These are phyloP conservation scores for Tokudaia tokunoshimensis DNA, from an alignment of 2,797 vertebrate genomes.

Conservation along the genomic window DNA sequence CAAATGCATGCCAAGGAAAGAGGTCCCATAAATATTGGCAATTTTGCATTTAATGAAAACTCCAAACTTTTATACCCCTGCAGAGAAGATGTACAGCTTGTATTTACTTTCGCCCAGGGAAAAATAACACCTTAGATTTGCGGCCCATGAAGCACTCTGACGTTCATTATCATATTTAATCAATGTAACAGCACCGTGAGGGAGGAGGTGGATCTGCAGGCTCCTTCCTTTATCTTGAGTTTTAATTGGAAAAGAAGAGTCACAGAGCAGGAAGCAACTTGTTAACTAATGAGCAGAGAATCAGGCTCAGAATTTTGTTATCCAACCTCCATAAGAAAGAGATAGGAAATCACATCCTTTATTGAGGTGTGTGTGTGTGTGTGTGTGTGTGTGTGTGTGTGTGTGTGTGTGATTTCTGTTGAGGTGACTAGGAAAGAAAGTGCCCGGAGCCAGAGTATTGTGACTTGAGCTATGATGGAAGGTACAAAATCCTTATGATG, in stretches of 20 bases:
- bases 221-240: background rate
- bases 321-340: background rate
- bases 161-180: constrained; percentile 67
- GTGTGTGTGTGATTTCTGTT: background rate
- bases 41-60: constrained; percentile 72
- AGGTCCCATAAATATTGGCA: constrained; percentile 56
- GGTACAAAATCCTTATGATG: background rate
- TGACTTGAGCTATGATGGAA: background rate
- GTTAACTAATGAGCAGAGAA: background rate
- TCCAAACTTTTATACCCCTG: constrained; percentile 52
- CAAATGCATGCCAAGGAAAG: constrained; percentile 48
- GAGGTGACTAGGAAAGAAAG: constrained; percentile 32
- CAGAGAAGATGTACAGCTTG: constrained; percentile 37
- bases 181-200: background rate
- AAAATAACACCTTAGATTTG: constrained; percentile 68
- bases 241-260: constrained; percentile 44
- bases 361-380: background rate
- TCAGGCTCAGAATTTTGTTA: background rate
- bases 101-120: constrained; percentile 71
- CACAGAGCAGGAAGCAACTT: constrained; percentile 1
- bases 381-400: background rate
- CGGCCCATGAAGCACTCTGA: constrained; percentile 37
- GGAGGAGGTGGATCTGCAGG: background rate
- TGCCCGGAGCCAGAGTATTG: background rate
- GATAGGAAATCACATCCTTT: background rate